Evolutionary conservation across 1,140 invertebrate genomes (phyloP).

Genomic region (Brachionus calyciflorus): DNA sequence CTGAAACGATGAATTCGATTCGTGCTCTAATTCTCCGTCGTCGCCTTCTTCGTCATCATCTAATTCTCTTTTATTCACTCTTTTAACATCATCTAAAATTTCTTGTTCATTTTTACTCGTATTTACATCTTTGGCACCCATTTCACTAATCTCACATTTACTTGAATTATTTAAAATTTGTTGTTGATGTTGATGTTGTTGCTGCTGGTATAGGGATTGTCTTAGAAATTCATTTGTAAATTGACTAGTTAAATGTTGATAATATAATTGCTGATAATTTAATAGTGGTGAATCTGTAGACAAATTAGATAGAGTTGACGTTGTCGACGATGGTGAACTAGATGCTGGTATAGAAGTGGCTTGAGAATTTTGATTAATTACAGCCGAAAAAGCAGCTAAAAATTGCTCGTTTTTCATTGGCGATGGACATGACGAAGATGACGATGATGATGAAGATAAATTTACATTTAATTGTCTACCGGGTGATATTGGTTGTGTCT

Average conservation of each 20-base stretch:
- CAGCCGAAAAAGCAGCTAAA: slow-evolving; percentile 12
- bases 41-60: slow-evolving; percentile 11
- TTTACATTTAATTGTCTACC: neutral
- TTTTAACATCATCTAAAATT: neutral
- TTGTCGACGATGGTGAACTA: slow-evolving; percentile 31
- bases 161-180: no score
- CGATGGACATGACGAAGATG: slow-evolving; percentile 39
- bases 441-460: slow-evolving; percentile 17
- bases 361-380: neutral
- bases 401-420: slow-evolving; percentile 32
- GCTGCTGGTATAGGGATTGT: slow-evolving; percentile 15
- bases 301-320: neutral
- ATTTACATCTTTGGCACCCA: slow-evolving; percentile 28
- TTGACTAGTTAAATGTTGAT: slow-evolving; percentile 46
- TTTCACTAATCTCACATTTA: neutral
- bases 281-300: slow-evolving; percentile 8
- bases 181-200: slow-evolving; percentile 3
- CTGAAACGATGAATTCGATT: slow-evolving; percentile 13
- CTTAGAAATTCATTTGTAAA: slow-evolving; percentile 33
- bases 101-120: neutral
- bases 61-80: slow-evolving; percentile 21
- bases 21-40: no score
- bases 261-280: slow-evolving; percentile 44
- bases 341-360: slow-evolving; percentile 14
- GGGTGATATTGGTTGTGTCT: neutral